Base-by-base conservation (phyloP, 2,797 vertebrate genomes). In the Tadarida brasiliensis region DNA sequence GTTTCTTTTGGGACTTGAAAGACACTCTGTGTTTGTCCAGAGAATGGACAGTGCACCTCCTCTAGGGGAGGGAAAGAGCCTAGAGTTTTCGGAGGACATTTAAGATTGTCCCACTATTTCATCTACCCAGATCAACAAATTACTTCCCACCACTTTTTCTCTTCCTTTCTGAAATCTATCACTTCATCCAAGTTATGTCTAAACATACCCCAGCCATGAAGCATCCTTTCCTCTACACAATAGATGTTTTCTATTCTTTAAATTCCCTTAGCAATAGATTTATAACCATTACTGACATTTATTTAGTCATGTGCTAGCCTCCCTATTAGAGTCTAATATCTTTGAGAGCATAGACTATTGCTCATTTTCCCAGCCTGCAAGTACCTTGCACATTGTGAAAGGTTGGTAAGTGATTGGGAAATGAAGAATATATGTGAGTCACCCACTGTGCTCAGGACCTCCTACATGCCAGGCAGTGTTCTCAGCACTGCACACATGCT, bases 1-100 rank as follows among this genome's bases (percentile, higher is more conserved):
- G 56, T 94, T 90, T 89, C 14, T 39, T 96, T 68, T 54, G 24
- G 77, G 49, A 76, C 12, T 68, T 92, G 15, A 49, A 81, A 61
- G 0, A 85, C 9, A 20, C 19, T 39, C 11, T 81, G 11, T 59
- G 7, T 88, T 78, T 77, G 12, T 85, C 61, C 28, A 56, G 24
- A 90, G 47, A 90, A 96, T 26, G 2, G 61, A 3, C 26, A 76
- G 22, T 54, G 24, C 8, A 47, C 4, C 20, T 67, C 35, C 11
- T 22, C 17, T 67, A 54, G 14, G 77, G 67, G 61, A 87, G 35
- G 73, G 10, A 90, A 84, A 77, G 14, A 56, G 30, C 26, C 28
- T 80, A 11, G 16, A n/a, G 10, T 47, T 83, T 73, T 80, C 26
- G 12, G 1, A 59, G 54, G 67, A 35, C 15, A 70, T 83, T 93